Percentiles rank a stretch among this genome's conserved stretches.
Evolutionary conservation across 2,113 vertebrate species (phyloP).

Genomic region (Lepidothrix coronata): DNA sequence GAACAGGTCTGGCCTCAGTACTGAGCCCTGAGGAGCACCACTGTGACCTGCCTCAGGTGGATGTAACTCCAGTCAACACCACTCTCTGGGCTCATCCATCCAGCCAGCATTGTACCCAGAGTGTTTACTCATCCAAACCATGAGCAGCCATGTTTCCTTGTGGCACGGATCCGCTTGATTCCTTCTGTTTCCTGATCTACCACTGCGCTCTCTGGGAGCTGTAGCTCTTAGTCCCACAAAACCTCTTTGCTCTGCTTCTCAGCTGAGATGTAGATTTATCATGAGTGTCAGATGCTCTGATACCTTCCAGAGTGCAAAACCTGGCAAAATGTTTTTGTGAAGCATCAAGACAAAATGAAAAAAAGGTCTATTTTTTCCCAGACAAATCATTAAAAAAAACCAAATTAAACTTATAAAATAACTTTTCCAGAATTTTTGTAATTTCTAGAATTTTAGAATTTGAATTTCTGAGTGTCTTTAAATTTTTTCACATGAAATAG

Average conservation of each 20-base stretch:
- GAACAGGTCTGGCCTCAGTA: not conserved
- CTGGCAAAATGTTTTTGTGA: not conserved
- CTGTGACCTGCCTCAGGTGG: rapidly evolving
- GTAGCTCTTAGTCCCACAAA: not conserved
- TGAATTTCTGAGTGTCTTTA: not conserved
- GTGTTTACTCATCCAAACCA: no score
- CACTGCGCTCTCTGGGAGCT: not conserved
- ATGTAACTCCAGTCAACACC: not conserved
- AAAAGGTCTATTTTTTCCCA: not conserved
- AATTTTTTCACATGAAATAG: not conserved
- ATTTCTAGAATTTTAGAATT: not conserved
- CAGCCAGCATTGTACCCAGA: not conserved
- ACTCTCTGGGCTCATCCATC: not conserved
- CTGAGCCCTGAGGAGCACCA: not conserved
- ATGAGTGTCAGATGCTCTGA: not conserved
- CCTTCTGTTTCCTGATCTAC: not conserved
- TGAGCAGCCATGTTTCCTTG: not conserved
- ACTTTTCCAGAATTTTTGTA: not conserved
- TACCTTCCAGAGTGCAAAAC: not conserved
- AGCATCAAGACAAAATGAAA: not conserved
- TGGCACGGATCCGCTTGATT: no score
- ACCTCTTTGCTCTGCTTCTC: not conserved
- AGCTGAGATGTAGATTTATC: not conserved
- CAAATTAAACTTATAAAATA: not conserved
- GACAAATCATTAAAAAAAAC: not conserved